phyloP scores from a whole-genome alignment of 2,888 invertebrate species.

The Philereme vetulata region DNA sequence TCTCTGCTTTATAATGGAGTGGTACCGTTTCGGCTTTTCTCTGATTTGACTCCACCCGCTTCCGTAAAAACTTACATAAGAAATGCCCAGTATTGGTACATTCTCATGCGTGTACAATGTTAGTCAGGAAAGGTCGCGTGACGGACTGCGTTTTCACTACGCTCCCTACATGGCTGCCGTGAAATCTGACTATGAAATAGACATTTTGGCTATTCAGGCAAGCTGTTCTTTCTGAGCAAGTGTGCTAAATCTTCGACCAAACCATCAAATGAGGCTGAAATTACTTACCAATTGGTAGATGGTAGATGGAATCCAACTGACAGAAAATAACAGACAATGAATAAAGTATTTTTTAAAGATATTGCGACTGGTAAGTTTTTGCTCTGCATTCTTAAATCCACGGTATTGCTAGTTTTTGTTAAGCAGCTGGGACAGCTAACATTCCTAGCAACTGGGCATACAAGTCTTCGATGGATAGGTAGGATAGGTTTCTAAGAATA shows the following conservation, averaged over 20 bases:
- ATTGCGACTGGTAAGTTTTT: conserved; percentile 2
- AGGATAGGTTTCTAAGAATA: conserved; percentile 3
- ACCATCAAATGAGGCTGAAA: too few relatives aligned
- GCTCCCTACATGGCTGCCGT: conserved; percentile 53
- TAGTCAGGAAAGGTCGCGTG: conserved; percentile 40
- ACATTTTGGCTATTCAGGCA: neutral
- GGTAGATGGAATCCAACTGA: too few relatives aligned
- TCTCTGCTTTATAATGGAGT: neutral
- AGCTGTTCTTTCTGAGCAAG: too few relatives aligned
- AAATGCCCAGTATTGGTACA: conserved; percentile 3
- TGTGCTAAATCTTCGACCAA: too few relatives aligned
- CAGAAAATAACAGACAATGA: too few relatives aligned
- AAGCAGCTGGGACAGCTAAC: conserved; percentile 7
- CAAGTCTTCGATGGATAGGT: conserved; percentile 10
- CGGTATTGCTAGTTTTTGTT: conserved; percentile 15
- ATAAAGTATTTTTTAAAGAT: too few relatives aligned
- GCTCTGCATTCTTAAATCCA: conserved; percentile 3
- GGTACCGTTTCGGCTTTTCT: conserved; percentile 2
- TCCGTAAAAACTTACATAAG: conserved; percentile 7
- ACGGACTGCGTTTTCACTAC: conserved; percentile 49
- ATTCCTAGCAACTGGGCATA: conserved; percentile 5
- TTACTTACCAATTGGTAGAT: too few relatives aligned
- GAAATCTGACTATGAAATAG: conserved; percentile 43
- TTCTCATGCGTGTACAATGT: conserved; percentile 32
- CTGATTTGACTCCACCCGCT: conserved; percentile 9